Percentiles rank a stretch among this genome's conserved stretches.
Evolutionary conservation across 2,888 invertebrate genomes (phyloP).

Genomic region (Antitype chi): DNA sequence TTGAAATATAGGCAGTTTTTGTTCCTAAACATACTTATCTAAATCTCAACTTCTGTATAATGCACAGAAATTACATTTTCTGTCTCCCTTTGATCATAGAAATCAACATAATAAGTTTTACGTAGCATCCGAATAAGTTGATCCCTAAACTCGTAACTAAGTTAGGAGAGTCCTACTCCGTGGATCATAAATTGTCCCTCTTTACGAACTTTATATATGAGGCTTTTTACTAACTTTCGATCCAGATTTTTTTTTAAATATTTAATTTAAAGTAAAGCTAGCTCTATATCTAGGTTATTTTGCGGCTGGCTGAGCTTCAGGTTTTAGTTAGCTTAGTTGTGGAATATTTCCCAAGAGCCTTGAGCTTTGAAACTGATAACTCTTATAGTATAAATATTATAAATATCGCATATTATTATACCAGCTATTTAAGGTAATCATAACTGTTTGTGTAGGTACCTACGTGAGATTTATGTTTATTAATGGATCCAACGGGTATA

Average conservation of each 20-base stretch:
- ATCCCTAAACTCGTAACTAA: conserved; percentile 50
- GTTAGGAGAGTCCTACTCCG: conserved; percentile 35
- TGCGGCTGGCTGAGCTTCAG: background rate
- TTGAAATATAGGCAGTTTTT: background rate
- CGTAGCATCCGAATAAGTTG: conserved; percentile 37
- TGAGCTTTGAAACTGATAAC: conserved; percentile 5
- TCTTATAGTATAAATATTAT: background rate
- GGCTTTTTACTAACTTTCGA: conserved; percentile 30
- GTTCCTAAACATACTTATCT: background rate
- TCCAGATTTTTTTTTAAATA: conserved; percentile 7
- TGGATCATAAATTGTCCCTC: conserved; percentile 47
- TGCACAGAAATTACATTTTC: background rate
- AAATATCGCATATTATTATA: background rate
- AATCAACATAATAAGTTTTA: conserved; percentile 34
- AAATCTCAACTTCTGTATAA: background rate
- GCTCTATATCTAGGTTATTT: conserved; percentile 8
- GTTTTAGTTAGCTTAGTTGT: conserved; percentile 5
- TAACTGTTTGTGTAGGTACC: background rate
- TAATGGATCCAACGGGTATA: too few relatives aligned
- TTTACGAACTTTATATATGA: conserved; percentile 32
- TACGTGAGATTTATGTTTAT: background rate
- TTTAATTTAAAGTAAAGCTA: conserved; percentile 19
- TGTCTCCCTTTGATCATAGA: conserved; percentile 38
- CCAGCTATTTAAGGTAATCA: background rate
- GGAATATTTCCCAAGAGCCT: conserved; percentile 11